Evolutionary conservation across 2,797 vertebrate genomes (phyloP).

Genomic region (Podarcis lilfordi): DNA sequence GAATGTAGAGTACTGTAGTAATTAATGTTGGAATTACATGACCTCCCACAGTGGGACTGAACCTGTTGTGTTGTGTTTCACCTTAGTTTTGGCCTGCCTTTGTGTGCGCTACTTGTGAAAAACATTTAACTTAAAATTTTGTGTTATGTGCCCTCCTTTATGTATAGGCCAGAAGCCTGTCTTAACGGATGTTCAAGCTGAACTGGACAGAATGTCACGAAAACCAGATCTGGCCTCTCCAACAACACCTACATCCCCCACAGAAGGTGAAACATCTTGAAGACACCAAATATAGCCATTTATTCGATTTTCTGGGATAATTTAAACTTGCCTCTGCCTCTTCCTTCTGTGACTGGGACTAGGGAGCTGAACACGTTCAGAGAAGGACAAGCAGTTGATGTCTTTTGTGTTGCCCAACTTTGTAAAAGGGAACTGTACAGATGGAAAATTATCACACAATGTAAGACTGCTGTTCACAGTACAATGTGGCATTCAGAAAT

Average conservation of each 20-base stretch:
- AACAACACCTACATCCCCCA: conserved; percentile 82
- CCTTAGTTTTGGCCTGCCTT: no score
- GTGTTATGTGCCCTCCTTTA: conserved; percentile 22
- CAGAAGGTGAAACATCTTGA: conserved; percentile 92
- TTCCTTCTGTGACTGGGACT: conserved; percentile 80
- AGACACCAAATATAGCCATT: conserved; percentile 82
- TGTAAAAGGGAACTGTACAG: conserved; percentile 75
- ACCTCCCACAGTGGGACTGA: no score
- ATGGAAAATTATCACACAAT: conserved; percentile 57
- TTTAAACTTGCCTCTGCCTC: conserved; percentile 82
- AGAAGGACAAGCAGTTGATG: conserved; percentile 71
- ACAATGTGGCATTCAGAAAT: conserved; percentile 68
- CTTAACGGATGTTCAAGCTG: conserved; percentile 96
- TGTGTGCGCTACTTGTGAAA: no score
- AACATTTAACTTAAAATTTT: conserved; percentile 17
- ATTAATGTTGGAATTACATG: background rate
- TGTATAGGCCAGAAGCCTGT: conserved; percentile 93
- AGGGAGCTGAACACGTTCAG: conserved; percentile 72
- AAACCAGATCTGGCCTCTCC: conserved; percentile 90
- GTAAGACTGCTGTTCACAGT: conserved; percentile 71
- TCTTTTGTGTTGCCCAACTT: conserved; percentile 75
- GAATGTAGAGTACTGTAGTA: background rate
- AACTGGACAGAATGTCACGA: conserved; percentile 96
- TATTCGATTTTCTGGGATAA: conserved; percentile 75
- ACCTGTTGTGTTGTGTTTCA: no score